phyloP scores from a whole-genome alignment of 2,888 invertebrate species.

The Brassicogethes aeneus region DNA sequence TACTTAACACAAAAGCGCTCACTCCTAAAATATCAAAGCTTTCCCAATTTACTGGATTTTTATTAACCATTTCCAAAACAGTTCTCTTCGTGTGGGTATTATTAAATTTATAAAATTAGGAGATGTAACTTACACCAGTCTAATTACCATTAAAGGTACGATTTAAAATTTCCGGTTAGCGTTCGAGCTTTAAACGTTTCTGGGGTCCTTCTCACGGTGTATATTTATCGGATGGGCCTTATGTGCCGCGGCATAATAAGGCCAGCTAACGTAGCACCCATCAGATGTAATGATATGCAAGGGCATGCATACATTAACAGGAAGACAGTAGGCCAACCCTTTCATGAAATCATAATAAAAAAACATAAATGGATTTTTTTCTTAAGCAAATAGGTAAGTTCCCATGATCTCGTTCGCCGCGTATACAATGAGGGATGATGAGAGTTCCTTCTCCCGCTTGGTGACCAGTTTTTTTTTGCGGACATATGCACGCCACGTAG shows the following conservation, averaged over 20 bases:
- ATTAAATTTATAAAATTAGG: too few relatives aligned
- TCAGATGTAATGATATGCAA: slow-evolving; percentile 31
- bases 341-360: slow-evolving; percentile 28
- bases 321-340: slow-evolving; percentile 36
- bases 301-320: slow-evolving; percentile 38
- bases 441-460: slow-evolving; percentile 5
- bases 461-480: slow-evolving; percentile 18
- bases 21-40: too few relatives aligned
- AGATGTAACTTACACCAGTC: background rate
- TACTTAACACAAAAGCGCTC: too few relatives aligned
- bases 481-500: slow-evolving; percentile 15
- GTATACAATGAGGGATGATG: slow-evolving; percentile 14
- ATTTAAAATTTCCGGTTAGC: slow-evolving; percentile 18
- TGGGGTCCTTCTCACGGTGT: slow-evolving; percentile 29
- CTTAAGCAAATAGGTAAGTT: slow-evolving; percentile 33
- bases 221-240: slow-evolving; percentile 27
- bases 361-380: slow-evolving; percentile 26
- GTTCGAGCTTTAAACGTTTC: slow-evolving; percentile 18
- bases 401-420: slow-evolving; percentile 14
- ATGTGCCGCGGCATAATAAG: slow-evolving; percentile 30
- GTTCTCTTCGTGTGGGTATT: too few relatives aligned
- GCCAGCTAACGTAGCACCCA: slow-evolving; percentile 20
- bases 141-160: background rate
- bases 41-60: too few relatives aligned
- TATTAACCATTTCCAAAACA: too few relatives aligned